Evolutionary conservation across 2,888 invertebrate genomes (phyloP), one percentile per base, ranked within the genome.

Genomic region (Fragum fragum): DNA sequence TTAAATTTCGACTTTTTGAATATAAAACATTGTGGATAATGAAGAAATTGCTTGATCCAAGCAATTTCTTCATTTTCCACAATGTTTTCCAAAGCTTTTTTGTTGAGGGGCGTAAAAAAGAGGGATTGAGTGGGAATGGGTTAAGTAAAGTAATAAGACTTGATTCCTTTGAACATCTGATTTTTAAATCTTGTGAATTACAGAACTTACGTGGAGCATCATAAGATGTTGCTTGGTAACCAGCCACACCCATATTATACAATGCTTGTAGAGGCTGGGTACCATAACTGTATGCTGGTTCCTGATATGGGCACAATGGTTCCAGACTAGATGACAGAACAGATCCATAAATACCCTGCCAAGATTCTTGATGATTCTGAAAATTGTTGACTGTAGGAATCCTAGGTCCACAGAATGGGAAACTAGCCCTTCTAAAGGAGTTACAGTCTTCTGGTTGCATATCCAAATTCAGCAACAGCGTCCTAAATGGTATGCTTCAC

Each of bases 261-360:
- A 74, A 39, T 7, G 74, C 66, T 53, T 74, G 74, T 26, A 74
- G 68, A 23, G 74, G 55, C 29, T 53, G 66, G 66, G 66, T 52
- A 28, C 66, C 74, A 66, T 57, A 32, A 21, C 32, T 47, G 47
- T 68, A 55, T 32, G 29, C 3, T 53, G 36, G 53, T 53, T 55
- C 55, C 55, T 53, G 55, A 16, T 53, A 36, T 2, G 39, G 26
- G 26, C 42, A 66, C n/a, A 42, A 32, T 16, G 39, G 66, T 39
- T 66, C 66, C 42, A 39, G n/a, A 18, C 26, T 53, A 21, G 80
- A 78, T 36, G 85, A 85, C 32, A 85, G 77, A 21, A 85, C 80
- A 16, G 85, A 79, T 66, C 85, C 73, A 77, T 85, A 85, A 29
- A 85, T 72, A 47, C 79, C 79, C 61, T 78, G 82, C 75, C 79